phyloP scores from a whole-genome alignment of 2,797 vertebrate genomes.

The Odontamblyopus lacepedii region DNA sequence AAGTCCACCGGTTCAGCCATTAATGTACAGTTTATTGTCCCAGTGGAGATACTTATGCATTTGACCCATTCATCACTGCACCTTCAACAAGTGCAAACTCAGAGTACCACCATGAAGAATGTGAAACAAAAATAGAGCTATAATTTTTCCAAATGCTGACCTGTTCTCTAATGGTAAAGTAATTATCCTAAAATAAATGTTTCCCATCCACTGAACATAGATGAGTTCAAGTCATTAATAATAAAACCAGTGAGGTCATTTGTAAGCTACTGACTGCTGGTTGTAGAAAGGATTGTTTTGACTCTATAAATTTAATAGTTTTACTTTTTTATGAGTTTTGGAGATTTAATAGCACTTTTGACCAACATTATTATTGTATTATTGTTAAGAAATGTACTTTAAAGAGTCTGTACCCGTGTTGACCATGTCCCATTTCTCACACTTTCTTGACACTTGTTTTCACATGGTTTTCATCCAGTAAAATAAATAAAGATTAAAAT shows the following conservation, averaged over 20 bases:
- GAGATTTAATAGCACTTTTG: background rate
- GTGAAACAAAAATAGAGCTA: background rate
- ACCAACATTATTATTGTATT: background rate
- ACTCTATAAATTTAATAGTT: background rate
- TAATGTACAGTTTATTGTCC: constrained; percentile 3
- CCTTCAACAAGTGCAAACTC: background rate
- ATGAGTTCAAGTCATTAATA: background rate
- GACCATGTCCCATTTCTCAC: background rate
- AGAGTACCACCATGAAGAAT: background rate
- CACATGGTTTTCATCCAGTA: too few relatives aligned
- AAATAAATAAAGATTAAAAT: too few relatives aligned
- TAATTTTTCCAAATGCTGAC: background rate
- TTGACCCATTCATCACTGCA: constrained; percentile 5
- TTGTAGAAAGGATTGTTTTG: background rate
- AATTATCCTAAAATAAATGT: background rate
- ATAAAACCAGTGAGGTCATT: background rate
- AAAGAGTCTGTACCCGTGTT: background rate
- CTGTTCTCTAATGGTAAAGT: background rate
- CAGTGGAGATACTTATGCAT: constrained; percentile 5
- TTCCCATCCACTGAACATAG: background rate
- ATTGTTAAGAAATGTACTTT: background rate
- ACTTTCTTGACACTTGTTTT: too few relatives aligned
- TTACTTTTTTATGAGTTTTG: background rate
- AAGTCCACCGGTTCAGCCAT: background rate
- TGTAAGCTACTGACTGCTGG: background rate